These are phyloP conservation scores for Leptopilina myrica DNA, from an alignment of 2,888 invertebrate species.

Conservation along the genomic window DNA sequence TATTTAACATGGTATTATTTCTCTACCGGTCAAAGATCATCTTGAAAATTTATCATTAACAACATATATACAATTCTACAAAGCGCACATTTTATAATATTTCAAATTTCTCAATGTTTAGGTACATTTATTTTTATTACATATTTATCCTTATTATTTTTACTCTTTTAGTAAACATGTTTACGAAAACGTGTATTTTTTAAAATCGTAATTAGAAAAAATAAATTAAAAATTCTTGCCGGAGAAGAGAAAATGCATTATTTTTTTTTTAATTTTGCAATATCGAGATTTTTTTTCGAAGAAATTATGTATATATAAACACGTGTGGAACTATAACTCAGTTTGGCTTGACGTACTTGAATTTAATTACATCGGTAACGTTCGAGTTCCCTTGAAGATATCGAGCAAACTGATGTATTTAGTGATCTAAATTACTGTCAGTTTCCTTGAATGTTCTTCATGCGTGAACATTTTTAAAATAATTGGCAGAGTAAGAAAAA, in stretches of 20 bases:
- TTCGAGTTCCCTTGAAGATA: conserved; percentile 33
- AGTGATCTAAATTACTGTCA: conserved; percentile 25
- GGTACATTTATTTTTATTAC: not conserved
- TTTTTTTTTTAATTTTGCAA: not conserved
- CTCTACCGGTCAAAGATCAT: conserved; percentile 29
- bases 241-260: not conserved
- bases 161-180: too few species aligned
- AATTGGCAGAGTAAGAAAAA: not conserved
- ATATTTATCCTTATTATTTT: too few species aligned
- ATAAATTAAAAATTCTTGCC: too few species aligned
- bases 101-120: conserved; percentile 3
- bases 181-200: too few species aligned
- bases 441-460: conserved; percentile 10
- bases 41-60: conserved; percentile 1
- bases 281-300: not conserved
- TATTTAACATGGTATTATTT: not conserved
- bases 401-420: conserved; percentile 21
- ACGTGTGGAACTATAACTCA: conserved; percentile 15
- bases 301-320: not conserved
- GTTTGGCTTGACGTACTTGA: conserved; percentile 22
- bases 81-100: not conserved
- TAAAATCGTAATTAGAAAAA: too few species aligned
- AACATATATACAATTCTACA: not conserved
- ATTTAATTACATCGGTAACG: conserved; percentile 25
- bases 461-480: not conserved